These are phyloP conservation scores for Ectobius pallidus DNA, from an alignment of 2,888 invertebrate genomes.

Conservation along the genomic window DNA sequence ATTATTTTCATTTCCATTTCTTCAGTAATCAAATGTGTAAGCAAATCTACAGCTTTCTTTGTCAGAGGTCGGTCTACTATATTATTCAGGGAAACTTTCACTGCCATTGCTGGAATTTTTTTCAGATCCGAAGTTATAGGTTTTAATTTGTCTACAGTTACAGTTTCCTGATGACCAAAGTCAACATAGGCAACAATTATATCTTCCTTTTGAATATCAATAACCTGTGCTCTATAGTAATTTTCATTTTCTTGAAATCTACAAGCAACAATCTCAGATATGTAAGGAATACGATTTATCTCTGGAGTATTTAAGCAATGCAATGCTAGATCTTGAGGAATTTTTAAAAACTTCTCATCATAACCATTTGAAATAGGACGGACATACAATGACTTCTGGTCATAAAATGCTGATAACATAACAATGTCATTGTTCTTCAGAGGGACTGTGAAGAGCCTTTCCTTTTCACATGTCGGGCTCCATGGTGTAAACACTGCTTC, in stretches of 20 bases:
- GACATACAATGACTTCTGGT: no score
- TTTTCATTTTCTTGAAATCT: slow-evolving; percentile 49
- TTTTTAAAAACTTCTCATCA: no score
- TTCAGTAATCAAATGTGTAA: background rate
- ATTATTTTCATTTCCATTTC: slow-evolving; percentile 15
- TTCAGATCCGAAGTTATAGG: slow-evolving; percentile 48
- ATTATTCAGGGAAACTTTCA: slow-evolving; percentile 1
- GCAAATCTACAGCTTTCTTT: background rate
- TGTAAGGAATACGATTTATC: slow-evolving; percentile 46
- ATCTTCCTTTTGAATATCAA: slow-evolving; percentile 41
- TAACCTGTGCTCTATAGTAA: slow-evolving; percentile 52
- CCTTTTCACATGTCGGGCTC: no score
- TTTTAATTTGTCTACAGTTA: slow-evolving; percentile 46
- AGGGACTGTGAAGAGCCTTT: no score
- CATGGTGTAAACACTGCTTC: no score
- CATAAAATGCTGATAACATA: no score
- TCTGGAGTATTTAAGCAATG: slow-evolving; percentile 33
- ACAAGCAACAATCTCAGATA: slow-evolving; percentile 50
- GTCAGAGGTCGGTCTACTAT: background rate
- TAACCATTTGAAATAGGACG: no score
- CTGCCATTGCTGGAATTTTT: slow-evolving; percentile 12
- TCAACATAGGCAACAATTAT: slow-evolving; percentile 50
- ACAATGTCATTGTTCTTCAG: no score
- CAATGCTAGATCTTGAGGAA: no score
- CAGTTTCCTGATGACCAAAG: slow-evolving; percentile 51